Base-by-base conservation (phyloP, 2,797 vertebrate species). In the Chrosomus eos region DNA sequence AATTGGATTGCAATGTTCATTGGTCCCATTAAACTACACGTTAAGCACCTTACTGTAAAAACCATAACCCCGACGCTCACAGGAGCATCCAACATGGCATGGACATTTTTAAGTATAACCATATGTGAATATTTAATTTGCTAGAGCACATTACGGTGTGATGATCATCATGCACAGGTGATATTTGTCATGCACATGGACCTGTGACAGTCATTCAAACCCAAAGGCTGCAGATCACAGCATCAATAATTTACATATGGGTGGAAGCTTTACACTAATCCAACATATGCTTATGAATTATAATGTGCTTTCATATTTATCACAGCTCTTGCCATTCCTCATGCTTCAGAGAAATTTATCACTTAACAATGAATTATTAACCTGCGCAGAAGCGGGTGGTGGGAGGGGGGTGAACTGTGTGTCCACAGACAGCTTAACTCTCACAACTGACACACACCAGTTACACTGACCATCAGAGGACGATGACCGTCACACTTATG, bases 321-420 rank as follows among this genome's bases (percentile, higher is more conserved):
- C 92, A 92, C 88, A 91, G 89, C 87, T 87, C 87, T 14, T 86
- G 92, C 93, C 91, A 93, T 95, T 94, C 91, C 91, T 94, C 92
- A 94, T 93, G 94, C 93, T 92, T 95, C 93, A 93, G 90, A 81
- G 93, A 90, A 91, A 90, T 92, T 93, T 92, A 94, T 95, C 93
- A 95, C 94, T 95, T 95, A 94, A 94, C 93, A 94, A 95, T 95
- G 86, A 95, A 96, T 95, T 95, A 95, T 96, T 95, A 94, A 95
- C 91, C 92, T 90, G 91, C 93, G 93, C 93, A 94, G 93, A 91
- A 93, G 92, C 92, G 21, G 62, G 62, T 7, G 48, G 45, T 90
- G 93, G 91, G 86, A 91, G 92, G 91, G 91, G 92, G 88, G 89
- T 91, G 92, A 58, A n/a, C 94, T 92, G 92, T 90, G 87, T 93